Evolutionary conservation across 1,140 invertebrate genomes (phyloP).

Genomic region (Drosophila sturtevanti): DNA sequence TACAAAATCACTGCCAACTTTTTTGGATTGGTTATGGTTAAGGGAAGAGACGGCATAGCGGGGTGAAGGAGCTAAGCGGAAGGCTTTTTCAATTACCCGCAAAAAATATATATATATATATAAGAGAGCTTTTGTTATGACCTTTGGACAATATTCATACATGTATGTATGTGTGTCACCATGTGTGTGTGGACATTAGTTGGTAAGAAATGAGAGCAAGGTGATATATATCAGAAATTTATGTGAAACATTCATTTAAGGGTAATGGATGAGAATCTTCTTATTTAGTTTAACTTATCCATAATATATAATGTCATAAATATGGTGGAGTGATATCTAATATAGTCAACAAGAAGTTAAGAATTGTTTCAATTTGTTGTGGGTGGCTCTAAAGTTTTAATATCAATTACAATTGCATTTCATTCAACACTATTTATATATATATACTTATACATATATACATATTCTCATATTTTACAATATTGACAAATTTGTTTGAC

Average conservation of each 20-base stretch:
- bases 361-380: too few species aligned
- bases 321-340: conserved; percentile 13
- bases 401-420: background rate
- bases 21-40: conserved; percentile 35
- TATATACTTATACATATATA: background rate
- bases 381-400: background rate
- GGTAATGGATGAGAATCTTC: background rate
- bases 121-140: conserved; percentile 64
- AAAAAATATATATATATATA: conserved; percentile 42
- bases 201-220: conserved; percentile 32
- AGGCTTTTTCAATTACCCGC: conserved; percentile 73
- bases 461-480: background rate
- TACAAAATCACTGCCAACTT: conserved; percentile 63
- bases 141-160: conserved; percentile 60
- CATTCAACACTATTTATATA: background rate
- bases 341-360: background rate
- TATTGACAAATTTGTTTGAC: conserved; percentile 1
- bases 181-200: background rate
- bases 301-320: conserved; percentile 10
- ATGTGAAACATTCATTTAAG: conserved; percentile 17
- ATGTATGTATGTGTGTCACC: conserved; percentile 7
- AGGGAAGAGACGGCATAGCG: conserved; percentile 37
- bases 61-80: conserved; percentile 24
- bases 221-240: conserved; percentile 49
- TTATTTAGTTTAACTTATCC: conserved; percentile 2